These are phyloP conservation scores for Petrocephalus schoutedeni DNA, from an alignment of 2,797 vertebrate genomes.

Conservation along the genomic window DNA sequence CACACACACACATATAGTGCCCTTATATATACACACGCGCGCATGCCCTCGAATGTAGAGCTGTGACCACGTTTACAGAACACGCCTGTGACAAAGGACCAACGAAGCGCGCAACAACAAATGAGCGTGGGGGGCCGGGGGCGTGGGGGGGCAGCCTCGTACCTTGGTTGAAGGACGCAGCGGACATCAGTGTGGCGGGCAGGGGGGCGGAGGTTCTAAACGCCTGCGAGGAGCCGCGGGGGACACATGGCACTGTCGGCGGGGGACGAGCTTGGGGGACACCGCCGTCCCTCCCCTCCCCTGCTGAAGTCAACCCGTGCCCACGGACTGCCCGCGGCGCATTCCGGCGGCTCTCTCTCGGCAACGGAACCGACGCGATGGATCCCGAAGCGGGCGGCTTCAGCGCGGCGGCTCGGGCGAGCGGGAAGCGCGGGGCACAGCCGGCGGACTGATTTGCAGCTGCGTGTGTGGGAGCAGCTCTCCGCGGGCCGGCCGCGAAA, in stretches of 20 bases:
- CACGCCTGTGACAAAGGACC: neutral
- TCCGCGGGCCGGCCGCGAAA: conserved; percentile 2
- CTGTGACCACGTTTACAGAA: neutral
- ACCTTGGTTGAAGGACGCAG: conserved; percentile 37
- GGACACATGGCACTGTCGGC: conserved; percentile 17
- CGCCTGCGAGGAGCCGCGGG: conserved; percentile 25
- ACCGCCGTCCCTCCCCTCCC: conserved; percentile 8
- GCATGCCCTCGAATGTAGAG: neutral
- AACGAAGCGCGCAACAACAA: neutral
- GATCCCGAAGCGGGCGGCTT: neutral
- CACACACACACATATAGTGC: no score
- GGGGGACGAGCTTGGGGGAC: neutral
- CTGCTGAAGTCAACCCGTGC: neutral
- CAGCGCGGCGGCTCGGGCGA: neutral
- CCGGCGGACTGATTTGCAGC: neutral
- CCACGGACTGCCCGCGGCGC: neutral
- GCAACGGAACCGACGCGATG: neutral
- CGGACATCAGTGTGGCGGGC: conserved; percentile 34
- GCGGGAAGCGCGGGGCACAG: neutral
- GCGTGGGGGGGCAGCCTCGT: conserved; percentile 29
- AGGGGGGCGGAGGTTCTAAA: conserved; percentile 38
- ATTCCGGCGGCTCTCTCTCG: neutral
- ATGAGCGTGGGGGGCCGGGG: neutral
- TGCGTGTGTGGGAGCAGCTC: neutral
- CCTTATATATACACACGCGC: neutral